Evolutionary conservation across 2,797 vertebrate genomes (phyloP).

Genomic region (Poliocrania exsul): DNA sequence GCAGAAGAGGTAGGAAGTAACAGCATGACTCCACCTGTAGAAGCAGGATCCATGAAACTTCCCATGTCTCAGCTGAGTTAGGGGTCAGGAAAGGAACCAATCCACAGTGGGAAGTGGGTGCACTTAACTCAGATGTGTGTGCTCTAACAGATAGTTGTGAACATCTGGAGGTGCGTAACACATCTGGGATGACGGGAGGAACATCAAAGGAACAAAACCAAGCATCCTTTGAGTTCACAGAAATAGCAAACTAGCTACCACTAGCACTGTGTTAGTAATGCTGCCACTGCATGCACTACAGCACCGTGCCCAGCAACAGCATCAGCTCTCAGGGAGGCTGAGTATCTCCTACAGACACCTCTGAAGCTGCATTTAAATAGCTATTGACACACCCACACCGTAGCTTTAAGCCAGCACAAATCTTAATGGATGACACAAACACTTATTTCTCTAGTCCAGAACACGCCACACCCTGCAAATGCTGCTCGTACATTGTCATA

Average conservation of each 20-base stretch:
- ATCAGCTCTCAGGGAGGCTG: neutral
- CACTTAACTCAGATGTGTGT: neutral
- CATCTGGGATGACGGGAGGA: neutral
- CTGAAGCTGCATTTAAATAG: neutral
- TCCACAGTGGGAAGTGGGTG: neutral
- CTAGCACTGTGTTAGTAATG: neutral
- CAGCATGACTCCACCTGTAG: neutral
- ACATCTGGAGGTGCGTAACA: neutral
- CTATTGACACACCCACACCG: neutral
- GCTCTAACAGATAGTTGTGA: neutral
- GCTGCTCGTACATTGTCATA: neutral
- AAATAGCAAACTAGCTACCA: neutral
- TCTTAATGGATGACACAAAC: neutral
- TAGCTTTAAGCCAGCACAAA: neutral
- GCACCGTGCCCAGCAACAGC: neutral
- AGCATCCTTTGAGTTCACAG: neutral
- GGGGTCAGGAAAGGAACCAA: rapidly evolving
- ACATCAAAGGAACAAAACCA: neutral
- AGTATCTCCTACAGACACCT: neutral
- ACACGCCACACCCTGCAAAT: neutral
- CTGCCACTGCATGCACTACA: rapidly evolving
- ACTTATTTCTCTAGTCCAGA: neutral
- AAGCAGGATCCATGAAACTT: neutral
- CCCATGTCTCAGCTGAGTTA: neutral
- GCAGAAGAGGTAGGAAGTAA: neutral